Base-by-base conservation (phyloP, 2,113 vertebrate genomes). In the Muscicapa adusta region DNA sequence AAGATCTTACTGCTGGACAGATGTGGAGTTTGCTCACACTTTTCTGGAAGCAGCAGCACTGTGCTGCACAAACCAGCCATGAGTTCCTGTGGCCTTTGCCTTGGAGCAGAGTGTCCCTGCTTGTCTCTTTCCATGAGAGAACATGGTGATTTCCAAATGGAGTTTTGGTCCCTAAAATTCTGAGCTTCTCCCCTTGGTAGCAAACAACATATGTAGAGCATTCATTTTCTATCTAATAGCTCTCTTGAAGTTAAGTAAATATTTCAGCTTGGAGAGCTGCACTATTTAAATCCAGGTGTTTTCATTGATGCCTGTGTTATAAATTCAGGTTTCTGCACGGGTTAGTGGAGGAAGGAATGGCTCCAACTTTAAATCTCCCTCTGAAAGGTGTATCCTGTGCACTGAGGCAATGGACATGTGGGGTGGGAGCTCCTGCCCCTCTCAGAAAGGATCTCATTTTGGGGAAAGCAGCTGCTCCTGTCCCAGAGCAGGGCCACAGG, bases 231-330 rank as follows among this genome's bases (percentile, higher is more conserved):
- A 38, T 25, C 20, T 25, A 50, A 47, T n/a, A 68, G 48, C 18
- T 50, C 17, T 62, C 58, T 34, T 72, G 15, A 71, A 38, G 29
- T 66, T 15, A 22, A 40, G 38, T 43, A 57, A 75, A 34, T 14
- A n/a, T 6, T 58, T 79, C 6, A 1, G 5, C 36, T 12, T 25
- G 68, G 33, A 72, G 54, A 81, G 71, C 6, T 56, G 56, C 5
- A 8, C 16, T 25, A 0, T 28, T 34, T 25, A 10, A 56, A 31
- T 70, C 19, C 1, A 48, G n/a, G 17, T 2, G 9, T 76, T 60
- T 70, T 17, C 14, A 19, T 38, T 0, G 1, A 8, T 72, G 31
- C 14, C 19, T 4, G 0, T 9, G 12, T 58, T 67, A 23, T 7
- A 22, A 51, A 53, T 29, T 2, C 18, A 23, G 43, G 20, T 78